Evolutionary conservation across 2,113 vertebrate genomes (phyloP).

Genomic region (Larimichthys crocea): DNA sequence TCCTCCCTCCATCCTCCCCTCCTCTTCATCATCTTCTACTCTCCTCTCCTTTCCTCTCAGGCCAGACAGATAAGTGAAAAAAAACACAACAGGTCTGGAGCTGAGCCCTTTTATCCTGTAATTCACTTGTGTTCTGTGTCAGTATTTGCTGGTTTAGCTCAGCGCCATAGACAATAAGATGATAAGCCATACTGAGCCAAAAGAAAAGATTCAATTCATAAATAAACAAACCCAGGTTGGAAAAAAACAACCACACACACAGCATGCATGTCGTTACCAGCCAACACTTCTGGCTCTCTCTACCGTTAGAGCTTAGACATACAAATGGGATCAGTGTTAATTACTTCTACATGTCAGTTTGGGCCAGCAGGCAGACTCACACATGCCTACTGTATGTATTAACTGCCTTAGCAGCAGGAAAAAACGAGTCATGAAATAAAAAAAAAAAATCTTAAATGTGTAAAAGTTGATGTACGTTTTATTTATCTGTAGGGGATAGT

Average conservation of each 20-base stretch:
- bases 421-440: not conserved
- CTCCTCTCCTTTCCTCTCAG: conserved; percentile 10
- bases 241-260: conserved; percentile 15
- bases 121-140: conserved; percentile 59
- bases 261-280: conserved; percentile 9
- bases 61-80: conserved; percentile 58
- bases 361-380: not conserved
- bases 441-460: not conserved
- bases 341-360: conserved; percentile 25
- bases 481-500: not conserved
- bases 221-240: conserved; percentile 38
- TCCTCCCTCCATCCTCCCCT: conserved; percentile 18
- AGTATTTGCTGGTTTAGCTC: conserved; percentile 44
- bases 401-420: not conserved
- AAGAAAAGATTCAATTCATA: conserved; percentile 40
- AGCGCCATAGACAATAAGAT: conserved; percentile 55
- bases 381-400: conserved; percentile 5
- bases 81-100: conserved; percentile 50
- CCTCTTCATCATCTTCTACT: conserved; percentile 31
- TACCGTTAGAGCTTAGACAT: conserved; percentile 11
- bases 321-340: conserved; percentile 33
- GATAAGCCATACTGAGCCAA: conserved; percentile 45
- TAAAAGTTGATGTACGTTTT: not conserved
- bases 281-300: not conserved
- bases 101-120: conserved; percentile 61